Base-by-base conservation (phyloP, 2,797 vertebrate genomes). In the Sphaeramia orbicularis region DNA sequence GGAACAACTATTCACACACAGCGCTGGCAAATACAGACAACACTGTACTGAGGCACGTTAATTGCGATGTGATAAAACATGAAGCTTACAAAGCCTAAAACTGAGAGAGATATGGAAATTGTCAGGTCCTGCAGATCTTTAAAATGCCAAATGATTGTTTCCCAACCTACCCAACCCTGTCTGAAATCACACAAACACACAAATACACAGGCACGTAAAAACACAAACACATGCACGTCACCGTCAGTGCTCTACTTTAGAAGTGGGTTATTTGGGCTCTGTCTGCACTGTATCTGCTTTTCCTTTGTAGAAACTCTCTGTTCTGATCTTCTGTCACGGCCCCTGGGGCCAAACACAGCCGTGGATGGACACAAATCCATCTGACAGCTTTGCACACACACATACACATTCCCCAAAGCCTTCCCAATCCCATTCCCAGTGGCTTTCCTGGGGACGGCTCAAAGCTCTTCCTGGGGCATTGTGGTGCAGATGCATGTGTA, bases 361-460 rank as follows among this genome's bases (percentile, higher is more conserved):
- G 44, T 84, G 86, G 86, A 92, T 86, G 87, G 87, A 91, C 89
- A 86, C 83, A 83, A 85, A 91, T 86, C 84, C 80, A 84, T 86
- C 70, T 84, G 90, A 92, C 87, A 90, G 88, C 70, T 84, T 78
- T 86, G 74, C 71, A 78, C 79, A 68, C 74, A 69, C 30, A 32
- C 30, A 24, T 4, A 8, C 7, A 8, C 30, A 32, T 78, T 79
- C 76, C 85, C 85, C 0, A 27, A 81, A 85, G 77, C 59, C 44
- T 77, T 63, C 63, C 81, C 27, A 19, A 75, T 78, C 67, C 71
- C 12, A 15, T 21, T 90, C 87, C 87, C 85, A 76, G 53, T 75
- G 85, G 85, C 69, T 80, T 86, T 80, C 71, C 64, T 72, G 61
- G 73, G 74, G 75, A 77, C 19, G 37, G 65, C 81, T 89, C 67